These are phyloP conservation scores for Theristicus caerulescens DNA, from an alignment of 2,113 vertebrate genomes.

Conservation along the genomic window DNA sequence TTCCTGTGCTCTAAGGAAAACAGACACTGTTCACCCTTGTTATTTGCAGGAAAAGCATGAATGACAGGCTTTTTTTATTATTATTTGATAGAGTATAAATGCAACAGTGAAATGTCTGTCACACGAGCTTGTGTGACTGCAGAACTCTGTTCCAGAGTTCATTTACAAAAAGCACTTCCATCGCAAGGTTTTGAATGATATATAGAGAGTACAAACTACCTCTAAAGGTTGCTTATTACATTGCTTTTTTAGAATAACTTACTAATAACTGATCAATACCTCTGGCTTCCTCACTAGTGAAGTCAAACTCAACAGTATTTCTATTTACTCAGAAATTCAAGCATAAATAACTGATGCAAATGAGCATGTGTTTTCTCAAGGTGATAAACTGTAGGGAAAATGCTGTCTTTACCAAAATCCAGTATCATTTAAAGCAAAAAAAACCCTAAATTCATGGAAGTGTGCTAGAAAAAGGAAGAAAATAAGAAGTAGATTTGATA, in stretches of 20 bases:
- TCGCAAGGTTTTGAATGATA: neutral
- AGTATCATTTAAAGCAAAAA: neutral
- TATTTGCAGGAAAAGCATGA: neutral
- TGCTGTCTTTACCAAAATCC: neutral
- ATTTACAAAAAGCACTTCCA: neutral
- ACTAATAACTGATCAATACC: neutral
- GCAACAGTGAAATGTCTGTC: neutral
- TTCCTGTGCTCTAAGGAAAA: neutral
- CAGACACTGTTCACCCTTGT: neutral
- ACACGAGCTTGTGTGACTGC: neutral
- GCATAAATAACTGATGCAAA: neutral
- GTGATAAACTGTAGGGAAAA: neutral
- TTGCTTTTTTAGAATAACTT: neutral
- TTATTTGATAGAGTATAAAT: neutral
- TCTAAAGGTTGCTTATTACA: neutral
- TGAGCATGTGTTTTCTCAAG: neutral
- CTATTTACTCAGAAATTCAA: neutral
- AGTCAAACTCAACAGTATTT: neutral
- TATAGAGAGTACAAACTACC: neutral
- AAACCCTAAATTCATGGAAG: neutral
- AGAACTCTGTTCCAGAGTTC: neutral
- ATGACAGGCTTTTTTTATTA: neutral
- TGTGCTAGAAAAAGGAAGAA: neutral
- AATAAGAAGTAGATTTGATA: neutral
- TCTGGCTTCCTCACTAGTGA: neutral